A percentile compares a stretch with the other conserved stretches of the same genome.
These are phyloP conservation scores for Adelognathus sp. DNA, from an alignment of 2,888 invertebrate genomes.

Conservation along the genomic window DNA sequence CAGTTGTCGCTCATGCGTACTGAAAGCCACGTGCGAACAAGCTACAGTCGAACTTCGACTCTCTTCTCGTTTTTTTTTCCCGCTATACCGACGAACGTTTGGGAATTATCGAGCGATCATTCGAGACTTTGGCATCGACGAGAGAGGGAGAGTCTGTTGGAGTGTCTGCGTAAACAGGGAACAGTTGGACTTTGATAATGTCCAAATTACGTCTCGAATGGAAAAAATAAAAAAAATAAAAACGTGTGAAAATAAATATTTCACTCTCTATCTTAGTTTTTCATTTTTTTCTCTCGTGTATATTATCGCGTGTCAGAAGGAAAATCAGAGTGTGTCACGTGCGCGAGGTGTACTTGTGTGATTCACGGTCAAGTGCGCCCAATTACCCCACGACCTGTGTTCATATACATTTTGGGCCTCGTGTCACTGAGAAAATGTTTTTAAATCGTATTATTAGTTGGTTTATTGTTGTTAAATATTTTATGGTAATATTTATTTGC, in stretches of 20 bases:
- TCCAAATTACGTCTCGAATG: background rate
- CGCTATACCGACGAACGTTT: background rate
- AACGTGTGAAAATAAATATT: background rate
- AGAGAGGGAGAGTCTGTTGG: background rate
- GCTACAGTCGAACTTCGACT: background rate
- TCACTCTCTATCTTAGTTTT: background rate
- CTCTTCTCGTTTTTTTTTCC: too few species aligned
- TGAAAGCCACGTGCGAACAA: slow-evolving; percentile 17
- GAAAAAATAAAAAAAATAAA: background rate
- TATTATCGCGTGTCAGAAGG: background rate
- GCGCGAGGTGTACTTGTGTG: background rate
- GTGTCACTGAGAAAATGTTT: background rate
- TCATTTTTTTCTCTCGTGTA: background rate
- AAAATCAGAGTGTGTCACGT: background rate
- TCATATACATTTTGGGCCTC: background rate
- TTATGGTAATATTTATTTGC: background rate
- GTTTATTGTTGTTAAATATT: background rate
- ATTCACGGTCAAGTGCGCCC: slow-evolving; percentile 13
- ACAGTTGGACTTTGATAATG: background rate
- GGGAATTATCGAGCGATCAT: background rate
- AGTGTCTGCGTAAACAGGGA: background rate
- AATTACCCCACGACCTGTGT: background rate
- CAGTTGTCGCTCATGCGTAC: slow-evolving; percentile 20
- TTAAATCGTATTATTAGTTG: background rate
- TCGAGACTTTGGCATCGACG: background rate